phyloP scores from a whole-genome alignment of 2,888 invertebrate species.

The Lathronympha strigana region DNA sequence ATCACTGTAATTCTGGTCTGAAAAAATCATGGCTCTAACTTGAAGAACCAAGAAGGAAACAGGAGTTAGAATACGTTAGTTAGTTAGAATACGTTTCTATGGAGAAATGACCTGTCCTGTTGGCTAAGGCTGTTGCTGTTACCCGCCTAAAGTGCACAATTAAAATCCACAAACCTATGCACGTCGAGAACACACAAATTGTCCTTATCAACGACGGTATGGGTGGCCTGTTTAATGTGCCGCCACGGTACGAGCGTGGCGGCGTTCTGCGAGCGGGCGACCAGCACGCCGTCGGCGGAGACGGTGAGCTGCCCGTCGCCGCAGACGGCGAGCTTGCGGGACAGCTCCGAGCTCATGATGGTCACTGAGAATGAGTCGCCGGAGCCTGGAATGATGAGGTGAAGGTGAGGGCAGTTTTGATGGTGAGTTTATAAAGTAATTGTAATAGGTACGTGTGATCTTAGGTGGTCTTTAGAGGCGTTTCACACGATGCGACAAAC shows the following conservation, averaged over 20 bases:
- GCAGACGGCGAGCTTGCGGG: constrained; percentile 84
- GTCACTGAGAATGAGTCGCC: constrained; percentile 85
- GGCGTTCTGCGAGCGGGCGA: constrained; percentile 80
- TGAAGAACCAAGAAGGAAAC: no score
- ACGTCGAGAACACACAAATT: constrained; percentile 85
- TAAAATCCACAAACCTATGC: constrained; percentile 80
- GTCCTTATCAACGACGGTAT: constrained; percentile 83
- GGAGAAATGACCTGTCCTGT: no score
- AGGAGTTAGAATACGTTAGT: no score
- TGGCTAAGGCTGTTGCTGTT: no score
- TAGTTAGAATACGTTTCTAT: no score
- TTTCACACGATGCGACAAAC: no score
- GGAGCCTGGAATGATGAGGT: constrained; percentile 64
- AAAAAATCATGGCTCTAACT: no score
- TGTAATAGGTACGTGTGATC: no score
- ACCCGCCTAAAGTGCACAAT: not conserved
- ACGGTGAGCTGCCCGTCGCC: constrained; percentile 85
- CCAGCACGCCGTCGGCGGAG: constrained; percentile 80
- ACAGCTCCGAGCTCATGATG: constrained; percentile 85
- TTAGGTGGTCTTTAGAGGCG: no score
- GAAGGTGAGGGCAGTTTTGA: constrained; percentile 48
- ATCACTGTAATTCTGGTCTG: no score
- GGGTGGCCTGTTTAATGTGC: constrained; percentile 83
- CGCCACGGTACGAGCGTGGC: constrained; percentile 84
- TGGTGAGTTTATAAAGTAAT: not conserved